These are phyloP conservation scores for Urocitellus parryii DNA, from an alignment of 2,113 vertebrate species.

Conservation along the genomic window DNA sequence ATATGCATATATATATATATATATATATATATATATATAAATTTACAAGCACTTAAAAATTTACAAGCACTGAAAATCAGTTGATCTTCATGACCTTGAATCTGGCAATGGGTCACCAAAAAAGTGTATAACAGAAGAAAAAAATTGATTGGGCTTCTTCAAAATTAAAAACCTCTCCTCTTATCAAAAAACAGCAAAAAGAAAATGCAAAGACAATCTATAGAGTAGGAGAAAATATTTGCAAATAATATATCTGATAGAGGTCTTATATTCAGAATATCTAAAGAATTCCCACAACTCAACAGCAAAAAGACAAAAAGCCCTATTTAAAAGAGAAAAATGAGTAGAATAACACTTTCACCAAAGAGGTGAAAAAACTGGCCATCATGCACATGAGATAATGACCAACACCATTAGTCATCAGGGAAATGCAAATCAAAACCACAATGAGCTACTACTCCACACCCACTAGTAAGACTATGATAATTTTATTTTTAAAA, in stretches of 20 bases:
- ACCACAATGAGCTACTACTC: background rate
- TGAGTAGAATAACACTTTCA: background rate
- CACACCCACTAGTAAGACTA: background rate
- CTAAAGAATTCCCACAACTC: background rate
- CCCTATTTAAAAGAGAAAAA: background rate
- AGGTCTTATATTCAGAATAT: background rate
- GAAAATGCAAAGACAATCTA: background rate
- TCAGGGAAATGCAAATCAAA: conserved; percentile 26
- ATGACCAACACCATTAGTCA: background rate
- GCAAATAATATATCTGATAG: background rate
- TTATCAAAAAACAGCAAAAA: background rate
- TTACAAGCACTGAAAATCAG: background rate
- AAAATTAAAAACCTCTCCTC: conserved; percentile 17
- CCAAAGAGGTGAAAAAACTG: background rate
- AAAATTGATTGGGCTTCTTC: background rate
- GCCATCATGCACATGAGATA: background rate
- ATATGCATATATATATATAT: background rate
- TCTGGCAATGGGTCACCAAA: conserved; percentile 11
- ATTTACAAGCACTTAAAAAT: background rate
- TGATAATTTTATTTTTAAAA: conserved; percentile 10
- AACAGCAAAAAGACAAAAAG: background rate
- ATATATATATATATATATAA: background rate
- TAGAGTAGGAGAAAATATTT: background rate
- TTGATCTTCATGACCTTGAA: background rate
- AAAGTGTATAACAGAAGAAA: background rate